These are phyloP conservation scores for Pristiophorus japonicus DNA, from an alignment of 2,113 vertebrate genomes.

Conservation along the genomic window DNA sequence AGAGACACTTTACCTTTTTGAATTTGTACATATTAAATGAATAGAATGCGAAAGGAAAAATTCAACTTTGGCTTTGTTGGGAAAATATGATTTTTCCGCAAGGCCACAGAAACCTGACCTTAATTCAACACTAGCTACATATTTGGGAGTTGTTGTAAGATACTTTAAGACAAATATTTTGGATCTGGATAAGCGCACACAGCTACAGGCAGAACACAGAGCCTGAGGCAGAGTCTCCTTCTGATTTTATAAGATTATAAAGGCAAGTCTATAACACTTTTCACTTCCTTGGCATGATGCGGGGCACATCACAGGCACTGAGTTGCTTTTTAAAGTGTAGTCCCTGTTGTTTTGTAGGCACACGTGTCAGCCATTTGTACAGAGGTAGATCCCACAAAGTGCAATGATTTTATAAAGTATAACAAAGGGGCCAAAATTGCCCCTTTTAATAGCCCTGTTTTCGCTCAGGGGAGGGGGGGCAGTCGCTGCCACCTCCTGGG, in stretches of 20 bases:
- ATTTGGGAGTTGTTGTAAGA: not conserved
- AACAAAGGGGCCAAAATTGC: no score
- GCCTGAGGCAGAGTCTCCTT: not conserved
- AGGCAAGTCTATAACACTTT: not conserved
- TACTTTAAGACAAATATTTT: not conserved
- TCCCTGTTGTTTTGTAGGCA: not conserved
- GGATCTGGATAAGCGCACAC: not conserved
- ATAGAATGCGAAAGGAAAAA: not conserved
- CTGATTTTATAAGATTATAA: not conserved
- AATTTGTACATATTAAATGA: not conserved
- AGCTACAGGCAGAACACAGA: not conserved
- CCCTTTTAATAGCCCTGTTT: no score
- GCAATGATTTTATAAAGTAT: not conserved
- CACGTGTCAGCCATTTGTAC: not conserved
- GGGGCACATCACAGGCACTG: not conserved
- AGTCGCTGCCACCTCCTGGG: no score
- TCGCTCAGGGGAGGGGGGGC: no score
- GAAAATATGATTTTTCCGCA: not conserved
- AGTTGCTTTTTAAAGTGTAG: not conserved
- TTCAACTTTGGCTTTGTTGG: not conserved
- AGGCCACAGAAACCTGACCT: not conserved
- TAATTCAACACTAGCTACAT: not conserved
- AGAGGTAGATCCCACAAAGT: not conserved
- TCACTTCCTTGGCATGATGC: not conserved
- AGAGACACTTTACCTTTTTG: not conserved